phyloP scores from a whole-genome alignment of 2,888 invertebrate genomes.

The Odontocerum albicorne region DNA sequence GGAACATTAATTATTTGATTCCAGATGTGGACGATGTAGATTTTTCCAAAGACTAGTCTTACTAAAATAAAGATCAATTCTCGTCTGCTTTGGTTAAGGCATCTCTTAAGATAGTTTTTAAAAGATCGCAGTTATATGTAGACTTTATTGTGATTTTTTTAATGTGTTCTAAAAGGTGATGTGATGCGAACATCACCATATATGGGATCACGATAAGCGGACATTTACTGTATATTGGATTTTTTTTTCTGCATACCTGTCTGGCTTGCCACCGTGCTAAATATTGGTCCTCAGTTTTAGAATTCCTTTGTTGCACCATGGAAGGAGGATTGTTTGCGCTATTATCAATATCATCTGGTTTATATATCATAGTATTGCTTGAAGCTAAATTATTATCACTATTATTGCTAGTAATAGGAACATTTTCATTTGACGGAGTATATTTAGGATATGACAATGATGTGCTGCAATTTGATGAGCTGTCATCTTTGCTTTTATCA shows the following conservation, averaged over 20 bases:
- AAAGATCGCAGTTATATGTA: too few species aligned
- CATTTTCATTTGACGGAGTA: slow-evolving; percentile 42
- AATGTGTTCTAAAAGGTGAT: too few species aligned
- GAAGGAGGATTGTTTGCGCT: background rate
- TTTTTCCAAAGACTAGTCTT: too few species aligned
- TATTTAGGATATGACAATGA: slow-evolving; percentile 46
- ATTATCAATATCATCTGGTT: background rate
- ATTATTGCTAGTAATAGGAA: background rate
- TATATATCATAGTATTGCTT: background rate
- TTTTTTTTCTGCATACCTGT: slow-evolving; percentile 49
- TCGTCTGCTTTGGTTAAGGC: too few species aligned
- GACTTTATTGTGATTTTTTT: too few species aligned
- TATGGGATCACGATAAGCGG: too few species aligned
- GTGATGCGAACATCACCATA: too few species aligned
- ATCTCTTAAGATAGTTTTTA: too few species aligned
- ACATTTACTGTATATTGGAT: too few species aligned
- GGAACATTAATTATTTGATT: too few species aligned
- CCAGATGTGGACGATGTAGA: too few species aligned
- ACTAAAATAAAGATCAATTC: too few species aligned
- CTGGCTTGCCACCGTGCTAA: slow-evolving; percentile 65
- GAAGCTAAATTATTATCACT: background rate
- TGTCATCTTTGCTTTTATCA: background rate
- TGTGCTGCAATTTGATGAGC: slow-evolving; percentile 8
- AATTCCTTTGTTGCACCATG: background rate
- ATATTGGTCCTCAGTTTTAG: slow-evolving; percentile 46